Base-by-base conservation (phyloP, 2,888 invertebrate species). In the Epsilonema sp. region DNA sequence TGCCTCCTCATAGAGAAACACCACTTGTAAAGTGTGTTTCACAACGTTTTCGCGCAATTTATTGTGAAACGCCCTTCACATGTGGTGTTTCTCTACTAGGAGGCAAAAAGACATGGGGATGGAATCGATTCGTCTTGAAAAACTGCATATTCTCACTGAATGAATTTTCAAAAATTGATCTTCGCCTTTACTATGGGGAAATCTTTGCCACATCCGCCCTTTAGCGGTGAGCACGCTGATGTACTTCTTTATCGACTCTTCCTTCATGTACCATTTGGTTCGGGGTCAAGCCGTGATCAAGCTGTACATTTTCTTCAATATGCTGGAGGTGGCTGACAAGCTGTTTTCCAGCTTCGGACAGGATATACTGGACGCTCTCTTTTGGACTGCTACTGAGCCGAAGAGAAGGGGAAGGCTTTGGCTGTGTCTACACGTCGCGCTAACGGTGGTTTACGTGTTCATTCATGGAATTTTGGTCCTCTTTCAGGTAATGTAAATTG, bases 381-480 rank as follows among this genome's bases (percentile, higher is more conserved):
- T 92, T 64, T 94, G 94, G 90, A 94, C 94, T 3, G 94, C 94
- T 0, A 90, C 92, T 4, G 94, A 97, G 66, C 85, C 87, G 1
- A 61, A 41, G 42, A 44, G 42, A 44, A 54, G 55, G 70, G 80
- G 37, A 78, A 82, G 59, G 82, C 26, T 49, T 20, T 48, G 48
- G 1, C 25, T 31, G 24, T 26, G 86, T 68, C 73, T 86, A 55
- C 94, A 94, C 72, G 73, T 90, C 46, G 60, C 83, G n/a, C 80
- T 92, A 66, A 86, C 92, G 2, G 73, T 90, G 58, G 74, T 78
- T 46, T 94, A 94, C 77, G 87, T 90, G 65, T 78, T 82, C 66
- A 71, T 83, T 50, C 89, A 90, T 67, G 82, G 85, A 60, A 74
- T 84, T 54, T 67, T 90, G 56, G 85, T 90, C 37, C 73, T 90